Base-by-base conservation (phyloP, 2,888 invertebrate species). In the Thera britannica region DNA sequence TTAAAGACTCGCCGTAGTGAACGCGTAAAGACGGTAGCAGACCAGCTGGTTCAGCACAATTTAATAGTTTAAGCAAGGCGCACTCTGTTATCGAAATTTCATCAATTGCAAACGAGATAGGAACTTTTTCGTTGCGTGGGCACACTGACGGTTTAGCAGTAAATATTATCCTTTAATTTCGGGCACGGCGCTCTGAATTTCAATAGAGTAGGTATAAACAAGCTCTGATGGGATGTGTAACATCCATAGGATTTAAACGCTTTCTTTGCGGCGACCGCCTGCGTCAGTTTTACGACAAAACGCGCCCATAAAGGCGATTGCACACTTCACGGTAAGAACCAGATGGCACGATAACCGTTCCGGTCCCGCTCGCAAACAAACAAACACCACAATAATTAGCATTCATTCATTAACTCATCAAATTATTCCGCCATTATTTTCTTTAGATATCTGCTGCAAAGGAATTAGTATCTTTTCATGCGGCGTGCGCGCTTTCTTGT, bases 361-460 rank as follows among this genome's bases (percentile, higher is more conserved):
- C 75, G 75, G 75, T 75, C 57, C 69, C 70, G 65, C 59, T 65
- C 70, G 70, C 72, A 70, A 70, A 72, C 74, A 74, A 74, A 75
- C 75, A 73, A 74, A 72, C 74, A 70, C 72, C 68, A 72, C 74
- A 75, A 62, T 62, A 62, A 74, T 75, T 75, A 75, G 75, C 75
- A 74, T 75, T 75, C 72, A 74, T 74, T 75, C 74, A 75, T 75
- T 75, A 72, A 74, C 71, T 74, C 75, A 72, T 75, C 74, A 75
- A 74, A 74, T 74, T 75, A 75, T 74, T 74, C 70, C 70, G 72
- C 69, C 74, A 75, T 75, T 74, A 74, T 74, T 70, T 72, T 72
- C 72, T 70, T 67, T 70, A 72, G 72, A 74, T 74, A 70, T 70
- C 71, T 72, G 70, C 67, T 70, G 65, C 62, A 35, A 69, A 65